These are phyloP conservation scores for Poecilobothrus nobilitatus DNA, from an alignment of 2,888 invertebrate species.

Conservation along the genomic window DNA sequence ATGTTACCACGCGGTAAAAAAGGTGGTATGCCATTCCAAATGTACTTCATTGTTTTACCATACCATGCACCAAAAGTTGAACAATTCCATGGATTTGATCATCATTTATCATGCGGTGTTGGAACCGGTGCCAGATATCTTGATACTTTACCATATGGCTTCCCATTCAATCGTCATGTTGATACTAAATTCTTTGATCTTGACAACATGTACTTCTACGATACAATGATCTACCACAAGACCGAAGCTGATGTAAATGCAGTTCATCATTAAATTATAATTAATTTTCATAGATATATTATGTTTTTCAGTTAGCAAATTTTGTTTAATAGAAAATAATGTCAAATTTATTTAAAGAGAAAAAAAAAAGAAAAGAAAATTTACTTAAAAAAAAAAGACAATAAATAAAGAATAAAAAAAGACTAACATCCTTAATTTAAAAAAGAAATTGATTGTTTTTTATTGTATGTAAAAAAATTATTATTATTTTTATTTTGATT, in stretches of 20 bases:
- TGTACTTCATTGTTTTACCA: constrained; percentile 53
- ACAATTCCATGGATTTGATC: constrained; percentile 46
- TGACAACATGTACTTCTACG: constrained; percentile 60
- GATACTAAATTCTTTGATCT: constrained; percentile 53
- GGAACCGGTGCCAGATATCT: constrained; percentile 44
- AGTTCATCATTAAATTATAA: constrained; percentile 9
- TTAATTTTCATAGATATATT: not conserved
- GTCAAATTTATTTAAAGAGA: not conserved
- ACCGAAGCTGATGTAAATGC: constrained; percentile 41
- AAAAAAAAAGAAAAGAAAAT: no score
- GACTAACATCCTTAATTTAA: not conserved
- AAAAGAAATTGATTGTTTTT: no score
- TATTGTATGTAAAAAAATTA: no score
- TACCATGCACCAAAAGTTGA: constrained; percentile 44
- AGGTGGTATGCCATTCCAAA: constrained; percentile 54
- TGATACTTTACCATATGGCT: constrained; percentile 53
- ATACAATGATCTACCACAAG: constrained; percentile 58
- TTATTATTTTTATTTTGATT: no score
- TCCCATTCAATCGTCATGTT: constrained; percentile 64
- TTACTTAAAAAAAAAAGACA: not conserved
- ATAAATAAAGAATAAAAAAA: not conserved
- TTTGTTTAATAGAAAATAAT: not conserved
- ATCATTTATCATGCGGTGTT: constrained; percentile 47
- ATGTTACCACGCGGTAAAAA: constrained; percentile 56
- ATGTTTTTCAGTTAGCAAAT: not conserved